Evolutionary conservation across 2,113 vertebrate species (phyloP).

Genomic region (Mellivora capensis): DNA sequence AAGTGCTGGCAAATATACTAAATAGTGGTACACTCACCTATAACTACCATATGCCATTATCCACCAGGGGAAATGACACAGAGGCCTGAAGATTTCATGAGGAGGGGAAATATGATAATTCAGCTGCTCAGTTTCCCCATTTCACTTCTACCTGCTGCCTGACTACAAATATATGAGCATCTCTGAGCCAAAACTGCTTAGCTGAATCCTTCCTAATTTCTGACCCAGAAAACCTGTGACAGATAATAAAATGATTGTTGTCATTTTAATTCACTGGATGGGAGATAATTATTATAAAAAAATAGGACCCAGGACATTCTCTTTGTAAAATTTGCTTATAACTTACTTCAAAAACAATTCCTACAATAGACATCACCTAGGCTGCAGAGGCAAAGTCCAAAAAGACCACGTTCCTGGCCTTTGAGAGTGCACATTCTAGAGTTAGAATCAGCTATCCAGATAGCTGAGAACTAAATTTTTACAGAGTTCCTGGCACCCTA

Average conservation of each 20-base stretch:
- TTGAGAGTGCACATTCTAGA: background rate
- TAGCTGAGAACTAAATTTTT: background rate
- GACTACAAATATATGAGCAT: background rate
- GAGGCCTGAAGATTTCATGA: too few relatives aligned
- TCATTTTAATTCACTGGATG: background rate
- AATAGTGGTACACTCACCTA: too few relatives aligned
- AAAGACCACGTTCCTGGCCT: background rate
- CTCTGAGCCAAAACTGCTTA: background rate
- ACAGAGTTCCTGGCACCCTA: too few relatives aligned
- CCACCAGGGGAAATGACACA: rapidly evolving
- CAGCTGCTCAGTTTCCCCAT: background rate
- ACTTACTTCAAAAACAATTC: background rate
- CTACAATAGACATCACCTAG: background rate
- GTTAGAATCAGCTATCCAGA: too few relatives aligned
- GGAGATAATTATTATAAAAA: background rate
- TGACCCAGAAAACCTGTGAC: background rate
- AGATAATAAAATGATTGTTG: background rate
- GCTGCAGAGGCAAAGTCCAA: background rate
- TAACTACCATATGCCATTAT: background rate
- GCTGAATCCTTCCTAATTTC: background rate
- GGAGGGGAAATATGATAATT: background rate
- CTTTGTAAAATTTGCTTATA: background rate
- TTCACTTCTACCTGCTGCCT: background rate
- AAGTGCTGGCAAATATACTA: background rate
- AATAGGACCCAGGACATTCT: background rate